Percentiles rank a stretch among this genome's conserved stretches.
phyloP scores from a whole-genome alignment of 2,113 vertebrate species.

The Pantherophis guttatus region DNA sequence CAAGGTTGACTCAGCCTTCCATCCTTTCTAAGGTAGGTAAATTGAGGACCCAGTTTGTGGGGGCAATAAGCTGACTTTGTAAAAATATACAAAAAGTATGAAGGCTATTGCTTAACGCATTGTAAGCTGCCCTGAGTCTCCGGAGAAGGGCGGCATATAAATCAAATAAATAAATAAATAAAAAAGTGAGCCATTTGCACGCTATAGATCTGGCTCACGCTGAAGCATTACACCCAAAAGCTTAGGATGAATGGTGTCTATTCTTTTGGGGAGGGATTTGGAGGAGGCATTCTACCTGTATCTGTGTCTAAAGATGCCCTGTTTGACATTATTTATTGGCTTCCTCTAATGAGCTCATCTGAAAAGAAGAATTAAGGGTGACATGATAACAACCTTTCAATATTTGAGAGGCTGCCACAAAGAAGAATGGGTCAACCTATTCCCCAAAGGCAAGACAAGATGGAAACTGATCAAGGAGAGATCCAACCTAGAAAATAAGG shows the following conservation, averaged over 20 bases:
- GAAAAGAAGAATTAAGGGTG: too few species aligned
- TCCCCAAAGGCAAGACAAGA: background rate
- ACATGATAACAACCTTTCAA: background rate
- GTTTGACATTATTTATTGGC: background rate
- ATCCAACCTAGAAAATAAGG: background rate
- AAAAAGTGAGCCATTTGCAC: background rate
- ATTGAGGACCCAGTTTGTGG: too few species aligned
- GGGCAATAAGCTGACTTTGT: too few species aligned
- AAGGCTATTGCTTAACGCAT: too few species aligned
- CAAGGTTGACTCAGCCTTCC: too few species aligned
- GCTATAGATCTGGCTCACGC: background rate
- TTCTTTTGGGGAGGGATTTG: background rate
- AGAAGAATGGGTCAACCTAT: background rate
- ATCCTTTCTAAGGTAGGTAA: too few species aligned
- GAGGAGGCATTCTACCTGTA: too few species aligned
- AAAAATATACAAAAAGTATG: too few species aligned
- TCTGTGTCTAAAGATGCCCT: too few species aligned
- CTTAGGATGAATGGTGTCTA: background rate
- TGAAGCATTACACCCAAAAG: background rate
- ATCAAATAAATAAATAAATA: too few species aligned
- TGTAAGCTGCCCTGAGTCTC: too few species aligned
- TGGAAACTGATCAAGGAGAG: background rate
- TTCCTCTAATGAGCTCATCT: background rate
- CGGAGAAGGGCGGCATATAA: too few species aligned
- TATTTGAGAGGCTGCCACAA: background rate